These are phyloP conservation scores for Pilophorus perplexus DNA, from an alignment of 2,888 invertebrate genomes.

Conservation along the genomic window DNA sequence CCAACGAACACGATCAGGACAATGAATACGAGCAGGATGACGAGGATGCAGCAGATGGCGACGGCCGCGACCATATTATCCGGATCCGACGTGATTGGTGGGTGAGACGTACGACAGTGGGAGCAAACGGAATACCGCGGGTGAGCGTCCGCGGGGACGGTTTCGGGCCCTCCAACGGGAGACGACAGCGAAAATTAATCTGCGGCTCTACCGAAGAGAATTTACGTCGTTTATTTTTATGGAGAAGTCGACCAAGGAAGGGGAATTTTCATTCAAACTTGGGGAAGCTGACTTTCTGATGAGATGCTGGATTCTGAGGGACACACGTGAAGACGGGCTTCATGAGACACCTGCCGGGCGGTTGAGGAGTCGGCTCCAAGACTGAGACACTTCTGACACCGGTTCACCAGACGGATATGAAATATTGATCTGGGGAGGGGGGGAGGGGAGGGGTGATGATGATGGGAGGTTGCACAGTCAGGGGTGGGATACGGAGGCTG, in stretches of 20 bases:
- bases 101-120: conserved; percentile 22
- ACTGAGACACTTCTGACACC: conserved; percentile 38
- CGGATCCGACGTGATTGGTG: conserved; percentile 40
- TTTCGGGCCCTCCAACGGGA: background rate
- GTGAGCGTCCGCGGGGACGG: background rate
- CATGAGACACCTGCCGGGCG: conserved; percentile 11
- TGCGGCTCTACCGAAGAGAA: background rate
- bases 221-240: background rate
- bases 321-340: background rate
- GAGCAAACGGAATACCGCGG: conserved; percentile 18
- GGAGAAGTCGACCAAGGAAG: background rate
- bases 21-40: conserved; percentile 76
- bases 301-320: background rate
- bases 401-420: conserved; percentile 39
- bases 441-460: background rate
- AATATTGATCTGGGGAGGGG: conserved; percentile 42
- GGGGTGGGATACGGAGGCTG: conserved; percentile 23
- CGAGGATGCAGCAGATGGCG: conserved; percentile 78
- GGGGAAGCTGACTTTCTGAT: background rate
- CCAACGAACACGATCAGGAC: conserved; percentile 78
- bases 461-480: no score
- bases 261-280: background rate
- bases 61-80: conserved; percentile 74
- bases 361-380: conserved; percentile 26
- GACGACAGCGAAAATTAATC: no score